A percentile compares a stretch with the other conserved stretches of the same genome.
phyloP scores from a whole-genome alignment of 2,113 vertebrate genomes.

The Bubalus kerabau region DNA sequence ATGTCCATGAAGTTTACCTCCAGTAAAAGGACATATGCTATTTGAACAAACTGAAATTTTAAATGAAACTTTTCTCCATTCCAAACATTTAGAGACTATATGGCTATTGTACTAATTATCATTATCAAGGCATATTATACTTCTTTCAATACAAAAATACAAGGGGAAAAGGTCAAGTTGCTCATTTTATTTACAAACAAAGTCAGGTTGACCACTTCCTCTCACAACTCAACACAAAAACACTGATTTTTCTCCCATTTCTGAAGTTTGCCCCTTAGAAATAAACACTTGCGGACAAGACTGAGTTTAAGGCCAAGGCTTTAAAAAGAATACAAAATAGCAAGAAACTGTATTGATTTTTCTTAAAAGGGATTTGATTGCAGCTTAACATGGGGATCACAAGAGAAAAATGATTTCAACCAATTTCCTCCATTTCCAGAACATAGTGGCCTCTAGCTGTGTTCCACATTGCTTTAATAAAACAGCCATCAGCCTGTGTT shows the following conservation, averaged over 20 bases:
- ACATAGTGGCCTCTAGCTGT: not conserved
- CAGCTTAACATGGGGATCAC: not conserved
- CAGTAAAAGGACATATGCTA: not conserved
- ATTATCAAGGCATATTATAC: not conserved
- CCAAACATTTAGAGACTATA: not conserved
- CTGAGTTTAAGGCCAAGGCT: not conserved
- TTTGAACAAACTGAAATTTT: not conserved
- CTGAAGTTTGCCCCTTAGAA: not conserved
- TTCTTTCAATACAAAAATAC: not conserved
- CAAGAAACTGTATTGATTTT: not conserved
- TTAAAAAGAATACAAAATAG: slow-evolving; percentile 10
- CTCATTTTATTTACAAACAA: slow-evolving; percentile 3
- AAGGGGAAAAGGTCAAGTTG: not conserved
- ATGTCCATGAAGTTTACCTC: not conserved
- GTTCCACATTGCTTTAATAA: slow-evolving; percentile 21
- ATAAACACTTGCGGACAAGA: not conserved
- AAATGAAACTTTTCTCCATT: not conserved
- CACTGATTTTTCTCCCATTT: not conserved
- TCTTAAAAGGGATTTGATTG: not conserved
- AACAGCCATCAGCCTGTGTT: not conserved
- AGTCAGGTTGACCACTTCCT: not conserved
- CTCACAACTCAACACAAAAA: slow-evolving; percentile 6
- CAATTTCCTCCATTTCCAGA: not conserved
- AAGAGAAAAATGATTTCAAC: slow-evolving; percentile 24
- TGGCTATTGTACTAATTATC: not conserved